A percentile compares a stretch with the other conserved stretches of the same genome.
phyloP scores from a whole-genome alignment of 2,888 invertebrate genomes.

The Mythimna albipuncta region DNA sequence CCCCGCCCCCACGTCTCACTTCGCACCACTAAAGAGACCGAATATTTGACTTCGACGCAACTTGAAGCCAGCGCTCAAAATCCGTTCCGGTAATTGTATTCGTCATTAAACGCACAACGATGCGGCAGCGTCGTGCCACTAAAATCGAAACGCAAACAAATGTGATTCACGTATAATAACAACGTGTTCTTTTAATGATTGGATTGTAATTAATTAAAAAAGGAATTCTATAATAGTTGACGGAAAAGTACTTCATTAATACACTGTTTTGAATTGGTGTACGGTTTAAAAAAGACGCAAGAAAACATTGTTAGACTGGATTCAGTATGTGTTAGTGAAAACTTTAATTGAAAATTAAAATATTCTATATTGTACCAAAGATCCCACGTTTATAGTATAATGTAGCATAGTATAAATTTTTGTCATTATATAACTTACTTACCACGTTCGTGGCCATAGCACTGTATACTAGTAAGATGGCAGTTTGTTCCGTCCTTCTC shows the following conservation, averaged over 20 bases:
- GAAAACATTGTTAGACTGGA: not conserved
- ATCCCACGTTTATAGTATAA: not conserved
- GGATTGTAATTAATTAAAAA: not conserved
- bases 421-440: constrained; percentile 39
- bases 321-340: constrained; percentile 26
- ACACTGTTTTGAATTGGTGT: not conserved
- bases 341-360: not conserved
- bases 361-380: not conserved
- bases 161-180: not conserved
- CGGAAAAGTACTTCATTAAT: not conserved
- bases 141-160: not conserved
- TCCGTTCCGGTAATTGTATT: too few relatives aligned
- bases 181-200: not conserved
- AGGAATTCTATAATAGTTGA: not conserved
- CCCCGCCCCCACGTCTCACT: too few relatives aligned
- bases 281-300: not conserved
- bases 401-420: not conserved
- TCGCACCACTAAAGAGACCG: too few relatives aligned
- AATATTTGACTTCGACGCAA: too few relatives aligned
- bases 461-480: constrained; percentile 78
- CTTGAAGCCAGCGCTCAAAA: too few relatives aligned
- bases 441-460: constrained; percentile 74
- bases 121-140: too few relatives aligned
- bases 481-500: constrained; percentile 82
- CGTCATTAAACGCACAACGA: too few relatives aligned